Conservation (phyloP, 2,113 vertebrate species). For the Gnathonemus echidnorhynchus region DNA sequence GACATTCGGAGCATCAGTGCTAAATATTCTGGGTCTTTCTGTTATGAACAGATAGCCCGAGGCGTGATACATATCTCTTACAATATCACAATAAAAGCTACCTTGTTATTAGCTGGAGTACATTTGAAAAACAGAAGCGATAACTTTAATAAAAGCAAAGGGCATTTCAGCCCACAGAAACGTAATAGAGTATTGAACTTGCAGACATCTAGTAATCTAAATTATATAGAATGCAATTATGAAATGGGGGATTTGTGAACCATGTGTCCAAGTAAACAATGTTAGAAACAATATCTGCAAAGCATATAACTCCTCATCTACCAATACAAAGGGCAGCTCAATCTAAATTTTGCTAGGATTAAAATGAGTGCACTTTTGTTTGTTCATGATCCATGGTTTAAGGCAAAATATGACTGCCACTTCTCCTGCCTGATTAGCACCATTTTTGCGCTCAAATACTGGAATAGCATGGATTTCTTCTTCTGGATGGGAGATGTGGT, state of each 20-base stretch:
- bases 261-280: slow-evolving; percentile 17
- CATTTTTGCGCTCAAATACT: neutral
- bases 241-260: slow-evolving; percentile 1
- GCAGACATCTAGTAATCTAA: slow-evolving; percentile 19
- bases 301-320: neutral
- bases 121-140: slow-evolving; percentile 11
- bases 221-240: slow-evolving; percentile 17
- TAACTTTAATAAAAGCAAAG: slow-evolving; percentile 23
- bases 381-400: neutral
- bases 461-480: neutral
- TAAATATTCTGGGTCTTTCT: neutral
- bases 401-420: neutral
- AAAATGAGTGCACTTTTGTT: neutral
- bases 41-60: slow-evolving; percentile 7
- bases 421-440: neutral
- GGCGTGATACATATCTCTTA: slow-evolving; percentile 8
- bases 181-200: slow-evolving; percentile 26
- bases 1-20: neutral
- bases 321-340: neutral
- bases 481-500: neutral
- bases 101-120: slow-evolving; percentile 15
- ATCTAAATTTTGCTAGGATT: slow-evolving; percentile 9
- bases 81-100: neutral
- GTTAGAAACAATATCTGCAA: neutral
- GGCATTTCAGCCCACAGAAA: slow-evolving; percentile 9